Base-by-base conservation (phyloP, 2,797 vertebrate genomes). In the Micropoecilia bifurca region DNA sequence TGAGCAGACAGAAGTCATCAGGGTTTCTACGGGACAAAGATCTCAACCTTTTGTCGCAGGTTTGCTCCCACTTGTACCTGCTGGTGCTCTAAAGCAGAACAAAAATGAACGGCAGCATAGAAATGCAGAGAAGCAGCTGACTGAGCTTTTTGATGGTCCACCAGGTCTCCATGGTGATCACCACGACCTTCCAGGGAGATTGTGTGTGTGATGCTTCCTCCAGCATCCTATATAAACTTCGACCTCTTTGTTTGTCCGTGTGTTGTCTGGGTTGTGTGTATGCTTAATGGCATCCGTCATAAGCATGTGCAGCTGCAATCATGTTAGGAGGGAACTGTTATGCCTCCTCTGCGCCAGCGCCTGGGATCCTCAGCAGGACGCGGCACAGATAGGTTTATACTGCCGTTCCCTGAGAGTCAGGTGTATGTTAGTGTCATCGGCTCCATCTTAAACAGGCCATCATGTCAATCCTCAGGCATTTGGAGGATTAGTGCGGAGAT, bases 121-220 rank as follows among this genome's bases (percentile, higher is more conserved):
- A 79, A 85, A 82, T 30, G 75, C 80, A 71, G 72, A 7, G 73
- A 85, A 78, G 78, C 79, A 80, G 81, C 41, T 91, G 92, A 95
- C 91, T 93, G 88, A 88, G 83, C 88, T 81, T 90, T 6, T 89
- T 95, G 94, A 96, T 95, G 95, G 95, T 95, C 94, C 92, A 94
- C 69, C 93, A 94, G 93, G 85, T 94, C 91, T 93, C 81, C 77
- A 74, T 79, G 83, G 87, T 90, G 87, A 93, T 92, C 90, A 90
- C 89, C 83, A 88, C 72, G 89, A 92, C 89, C 85, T 89, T 88
- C 87, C 88, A 90, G 88, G 88, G 79, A 94, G 93, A 87, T 88
- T 82, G 87, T 86, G 87, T 86, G 87, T 80, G n/a, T 89, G 87
- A 87, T 91, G 83, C 77, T 79, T 85, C 87, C 85, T 80, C 76